Base-by-base conservation (phyloP, 92 coral and sea anemone species). In the Paramuricea clavata region DNA sequence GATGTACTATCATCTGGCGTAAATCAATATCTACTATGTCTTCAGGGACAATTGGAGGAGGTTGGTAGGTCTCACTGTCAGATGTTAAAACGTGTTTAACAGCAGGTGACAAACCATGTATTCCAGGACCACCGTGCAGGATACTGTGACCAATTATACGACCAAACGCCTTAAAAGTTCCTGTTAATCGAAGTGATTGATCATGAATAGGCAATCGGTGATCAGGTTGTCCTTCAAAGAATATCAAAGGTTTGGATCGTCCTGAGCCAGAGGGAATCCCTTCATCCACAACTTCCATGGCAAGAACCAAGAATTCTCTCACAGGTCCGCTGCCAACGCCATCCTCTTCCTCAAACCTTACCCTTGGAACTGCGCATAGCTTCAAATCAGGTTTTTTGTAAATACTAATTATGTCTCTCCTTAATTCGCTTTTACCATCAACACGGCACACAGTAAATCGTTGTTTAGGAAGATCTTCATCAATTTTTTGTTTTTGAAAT, bases 101-200 rank as follows among this genome's bases (percentile, higher is more conserved):
- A 39, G 79, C 79, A 10, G 79, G 79, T 73, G 79, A 73, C 22
- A 73, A 73, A 22, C 79, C 79, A 42, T 73, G 15, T 22, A 73
- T 6, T 25, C 85, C 85, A 6, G 71, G 70, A 43, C 71, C 85
- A 79, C 69, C 71, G 30, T 79, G 85, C 72, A 54, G 72, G 72
- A 65, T 50, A 35, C 85, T 57, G 74, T 57, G 69, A 47, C 50
- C 85, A 36, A 79, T 50, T 32, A 60, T 54, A 32, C 85, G 72
- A 79, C 79, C 79, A 56, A 73, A n/a, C 0, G 79, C 79, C 22
- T 73, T 73, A 0, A 73, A 73, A 2, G 16, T 2, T 47, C 78
- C 78, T 9, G 52, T 22, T 26, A 72, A 22, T 11, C 56, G 52
- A 10, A 72, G 78, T 0, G 78, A 33, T 26, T 72, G 78, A 42